These are phyloP conservation scores for Galerucella pusilla DNA, from an alignment of 2,888 invertebrate genomes.

Conservation along the genomic window DNA sequence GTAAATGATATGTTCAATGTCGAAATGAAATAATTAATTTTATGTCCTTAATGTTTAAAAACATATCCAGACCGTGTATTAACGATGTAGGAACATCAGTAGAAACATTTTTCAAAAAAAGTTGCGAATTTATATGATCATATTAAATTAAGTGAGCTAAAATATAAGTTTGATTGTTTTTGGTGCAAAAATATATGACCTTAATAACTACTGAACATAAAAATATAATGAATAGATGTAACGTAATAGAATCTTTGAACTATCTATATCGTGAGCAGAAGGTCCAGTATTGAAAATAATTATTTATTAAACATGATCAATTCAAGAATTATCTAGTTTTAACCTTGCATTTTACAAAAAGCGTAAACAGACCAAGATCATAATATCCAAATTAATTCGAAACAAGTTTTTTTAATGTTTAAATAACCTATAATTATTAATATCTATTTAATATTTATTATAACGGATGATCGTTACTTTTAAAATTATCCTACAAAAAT, in stretches of 20 bases:
- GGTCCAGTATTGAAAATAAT: too few species aligned
- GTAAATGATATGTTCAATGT: constrained; percentile 6
- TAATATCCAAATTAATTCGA: not conserved
- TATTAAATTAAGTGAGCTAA: too few species aligned
- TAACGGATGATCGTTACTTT: not conserved
- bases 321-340: not conserved
- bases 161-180: too few species aligned
- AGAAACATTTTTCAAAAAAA: too few species aligned
- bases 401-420: not conserved
- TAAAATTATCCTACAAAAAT: not conserved
- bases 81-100: too few species aligned
- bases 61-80: not conserved
- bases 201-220: too few species aligned
- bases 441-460: not conserved
- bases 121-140: too few species aligned
- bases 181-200: too few species aligned
- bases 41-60: not conserved
- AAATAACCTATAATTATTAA: not conserved
- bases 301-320: not conserved
- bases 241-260: too few species aligned
- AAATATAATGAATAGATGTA: too few species aligned
- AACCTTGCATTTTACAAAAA: too few species aligned
- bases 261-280: too few species aligned
- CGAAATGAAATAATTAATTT: constrained; percentile 2
- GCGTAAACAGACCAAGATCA: not conserved